phyloP scores from a whole-genome alignment of 2,797 vertebrate species.

The Agapornis canus region DNA sequence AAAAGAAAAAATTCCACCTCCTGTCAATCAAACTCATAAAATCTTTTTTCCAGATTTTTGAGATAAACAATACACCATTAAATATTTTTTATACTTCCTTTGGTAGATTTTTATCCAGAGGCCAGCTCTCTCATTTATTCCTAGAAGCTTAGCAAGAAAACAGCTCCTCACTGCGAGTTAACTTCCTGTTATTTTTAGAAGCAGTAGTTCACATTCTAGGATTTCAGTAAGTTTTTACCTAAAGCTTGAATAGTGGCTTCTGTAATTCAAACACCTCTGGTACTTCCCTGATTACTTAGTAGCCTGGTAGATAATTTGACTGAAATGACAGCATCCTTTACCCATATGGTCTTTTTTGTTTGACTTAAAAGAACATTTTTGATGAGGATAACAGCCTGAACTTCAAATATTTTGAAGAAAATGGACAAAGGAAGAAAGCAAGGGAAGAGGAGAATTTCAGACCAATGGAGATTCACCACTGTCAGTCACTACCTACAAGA shows the following conservation, averaged over 20 bases:
- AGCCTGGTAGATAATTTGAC: neutral
- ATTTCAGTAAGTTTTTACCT: neutral
- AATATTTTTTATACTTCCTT: conserved; percentile 13
- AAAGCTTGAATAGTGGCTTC: neutral
- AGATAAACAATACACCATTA: neutral
- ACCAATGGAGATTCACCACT: neutral
- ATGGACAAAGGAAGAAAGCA: neutral
- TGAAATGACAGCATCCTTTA: neutral
- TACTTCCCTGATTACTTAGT: neutral
- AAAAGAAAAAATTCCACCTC: conserved; percentile 61
- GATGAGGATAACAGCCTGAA: neutral
- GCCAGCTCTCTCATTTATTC: neutral
- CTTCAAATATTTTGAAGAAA: neutral
- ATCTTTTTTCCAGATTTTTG: neutral
- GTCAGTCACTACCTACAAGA: neutral
- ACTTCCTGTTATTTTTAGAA: conserved; percentile 21
- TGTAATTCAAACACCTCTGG: neutral
- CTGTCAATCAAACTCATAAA: conserved; percentile 69
- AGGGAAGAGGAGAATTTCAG: neutral
- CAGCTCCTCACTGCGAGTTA: conserved; percentile 9
- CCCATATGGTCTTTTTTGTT: neutral
- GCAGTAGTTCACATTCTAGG: neutral
- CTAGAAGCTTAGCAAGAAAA: conserved; percentile 42
- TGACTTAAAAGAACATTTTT: neutral
- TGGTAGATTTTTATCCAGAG: neutral